Conservation (phyloP, 1,140 invertebrate genomes). For the Calycopis cecrops region DNA sequence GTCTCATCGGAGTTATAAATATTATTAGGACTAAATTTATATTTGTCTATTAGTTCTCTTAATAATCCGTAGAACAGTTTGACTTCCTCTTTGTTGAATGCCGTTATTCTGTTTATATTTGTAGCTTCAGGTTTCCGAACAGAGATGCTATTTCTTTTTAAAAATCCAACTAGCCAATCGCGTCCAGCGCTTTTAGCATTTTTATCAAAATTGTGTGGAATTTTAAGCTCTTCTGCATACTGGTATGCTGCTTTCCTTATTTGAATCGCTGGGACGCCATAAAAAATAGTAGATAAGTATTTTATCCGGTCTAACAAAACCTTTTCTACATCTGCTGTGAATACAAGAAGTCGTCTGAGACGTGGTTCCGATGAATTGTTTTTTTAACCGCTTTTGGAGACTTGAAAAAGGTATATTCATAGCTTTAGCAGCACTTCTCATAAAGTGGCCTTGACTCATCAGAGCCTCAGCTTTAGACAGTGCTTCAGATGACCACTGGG, state of each 20-base stretch:
- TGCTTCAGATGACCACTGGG: too few species aligned
- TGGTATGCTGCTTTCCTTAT: conserved; percentile 20
- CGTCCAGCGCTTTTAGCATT: conserved; percentile 20
- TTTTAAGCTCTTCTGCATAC: conserved; percentile 22
- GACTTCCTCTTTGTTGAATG: too few species aligned
- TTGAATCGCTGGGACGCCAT: conserved; percentile 20
- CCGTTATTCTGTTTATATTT: too few species aligned
- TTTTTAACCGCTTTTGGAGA: conserved; percentile 25
- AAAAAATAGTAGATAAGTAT: too few species aligned
- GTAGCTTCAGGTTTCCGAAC: too few species aligned
- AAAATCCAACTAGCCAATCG: conserved; percentile 9
- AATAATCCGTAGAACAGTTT: too few species aligned
- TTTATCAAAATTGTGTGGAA: conserved; percentile 18
- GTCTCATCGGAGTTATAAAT: too few species aligned
- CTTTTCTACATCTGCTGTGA: conserved; percentile 23
- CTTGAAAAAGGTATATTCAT: conserved; percentile 25
- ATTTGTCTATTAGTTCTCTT: too few species aligned
- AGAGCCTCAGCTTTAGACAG: too few species aligned
- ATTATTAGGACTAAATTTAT: too few species aligned
- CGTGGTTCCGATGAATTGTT: conserved; percentile 21
- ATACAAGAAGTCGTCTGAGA: conserved; percentile 22
- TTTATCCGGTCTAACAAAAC: not conserved
- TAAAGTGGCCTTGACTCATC: not conserved
- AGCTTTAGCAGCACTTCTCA: conserved; percentile 26
- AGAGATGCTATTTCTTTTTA: too few species aligned